These are phyloP conservation scores for Mionectes olivaceus DNA, from an alignment of 2,797 vertebrate genomes.

Conservation along the genomic window DNA sequence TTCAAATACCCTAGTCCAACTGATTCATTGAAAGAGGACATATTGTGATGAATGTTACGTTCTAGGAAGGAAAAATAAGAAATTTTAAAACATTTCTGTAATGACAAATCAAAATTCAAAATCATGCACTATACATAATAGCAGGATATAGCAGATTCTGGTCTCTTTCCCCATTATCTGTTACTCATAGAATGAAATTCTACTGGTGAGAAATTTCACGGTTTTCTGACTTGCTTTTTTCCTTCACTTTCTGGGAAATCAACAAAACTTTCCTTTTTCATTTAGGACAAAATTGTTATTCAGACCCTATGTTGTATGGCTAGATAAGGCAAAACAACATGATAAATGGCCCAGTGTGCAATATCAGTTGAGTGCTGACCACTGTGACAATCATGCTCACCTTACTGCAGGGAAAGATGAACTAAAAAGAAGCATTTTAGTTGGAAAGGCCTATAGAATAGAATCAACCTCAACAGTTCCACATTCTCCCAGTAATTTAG, in stretches of 20 bases:
- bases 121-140: not conserved
- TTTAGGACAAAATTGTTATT: not conserved
- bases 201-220: not conserved
- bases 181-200: not conserved
- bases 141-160: not conserved
- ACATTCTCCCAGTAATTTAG: slow-evolving; percentile 45
- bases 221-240: not conserved
- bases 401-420: not conserved
- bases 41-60: slow-evolving; percentile 96
- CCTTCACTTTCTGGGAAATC: not conserved
- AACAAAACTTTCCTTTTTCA: not conserved
- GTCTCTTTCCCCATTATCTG: not conserved
- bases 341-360: not conserved
- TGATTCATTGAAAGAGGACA: slow-evolving; percentile 99
- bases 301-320: not conserved
- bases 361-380: not conserved
- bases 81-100: slow-evolving; percentile 3
- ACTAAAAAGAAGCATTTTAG: not conserved
- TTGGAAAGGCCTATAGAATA: not conserved
- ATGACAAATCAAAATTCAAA: not conserved
- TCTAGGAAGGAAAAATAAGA: slow-evolving; percentile 82
- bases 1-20: slow-evolving; percentile 97
- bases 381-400: not conserved
- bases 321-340: not conserved
- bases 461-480: not conserved